phyloP scores from a whole-genome alignment of 2,888 invertebrate species.

The Acrobasis repandana region DNA sequence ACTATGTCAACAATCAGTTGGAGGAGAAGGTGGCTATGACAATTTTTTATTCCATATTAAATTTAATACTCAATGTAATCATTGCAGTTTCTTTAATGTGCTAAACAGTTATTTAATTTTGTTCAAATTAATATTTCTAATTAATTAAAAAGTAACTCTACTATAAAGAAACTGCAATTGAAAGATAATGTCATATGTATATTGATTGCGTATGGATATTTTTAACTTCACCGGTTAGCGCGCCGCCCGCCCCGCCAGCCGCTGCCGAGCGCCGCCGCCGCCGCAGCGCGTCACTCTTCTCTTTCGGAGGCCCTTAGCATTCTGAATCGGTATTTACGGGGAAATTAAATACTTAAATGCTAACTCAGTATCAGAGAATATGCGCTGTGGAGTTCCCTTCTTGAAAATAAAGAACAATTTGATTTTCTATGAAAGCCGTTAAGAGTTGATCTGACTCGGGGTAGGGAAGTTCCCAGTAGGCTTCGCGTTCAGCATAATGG shows the following conservation, averaged over 20 bases:
- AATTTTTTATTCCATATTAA: slow-evolving; percentile 37
- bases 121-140: background rate
- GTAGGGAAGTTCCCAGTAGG: slow-evolving; percentile 74
- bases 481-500: slow-evolving; percentile 81
- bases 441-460: slow-evolving; percentile 74
- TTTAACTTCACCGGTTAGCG: slow-evolving; percentile 80
- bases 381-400: slow-evolving; percentile 58
- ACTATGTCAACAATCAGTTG: slow-evolving; percentile 99
- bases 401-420: slow-evolving; percentile 42
- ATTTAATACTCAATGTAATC: slow-evolving; percentile 63
- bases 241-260: slow-evolving; percentile 63
- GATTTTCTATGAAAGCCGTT: slow-evolving; percentile 54
- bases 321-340: slow-evolving; percentile 82
- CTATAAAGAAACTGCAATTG: slow-evolving; percentile 77
- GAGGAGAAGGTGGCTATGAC: slow-evolving; percentile 91
- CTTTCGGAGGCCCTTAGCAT: slow-evolving; percentile 80
- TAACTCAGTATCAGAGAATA: slow-evolving; percentile 63
- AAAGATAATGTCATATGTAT: slow-evolving; percentile 74
- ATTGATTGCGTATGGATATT: slow-evolving; percentile 83
- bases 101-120: slow-evolving; percentile 11
- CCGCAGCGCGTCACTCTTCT: slow-evolving; percentile 72
- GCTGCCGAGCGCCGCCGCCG: slow-evolving; percentile 44
- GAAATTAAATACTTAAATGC: slow-evolving; percentile 79
- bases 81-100: slow-evolving; percentile 76
- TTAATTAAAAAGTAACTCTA: slow-evolving; percentile 33